Evolutionary conservation across 2,797 vertebrate genomes (phyloP).

Genomic region (Enteromius fasciolatus): DNA sequence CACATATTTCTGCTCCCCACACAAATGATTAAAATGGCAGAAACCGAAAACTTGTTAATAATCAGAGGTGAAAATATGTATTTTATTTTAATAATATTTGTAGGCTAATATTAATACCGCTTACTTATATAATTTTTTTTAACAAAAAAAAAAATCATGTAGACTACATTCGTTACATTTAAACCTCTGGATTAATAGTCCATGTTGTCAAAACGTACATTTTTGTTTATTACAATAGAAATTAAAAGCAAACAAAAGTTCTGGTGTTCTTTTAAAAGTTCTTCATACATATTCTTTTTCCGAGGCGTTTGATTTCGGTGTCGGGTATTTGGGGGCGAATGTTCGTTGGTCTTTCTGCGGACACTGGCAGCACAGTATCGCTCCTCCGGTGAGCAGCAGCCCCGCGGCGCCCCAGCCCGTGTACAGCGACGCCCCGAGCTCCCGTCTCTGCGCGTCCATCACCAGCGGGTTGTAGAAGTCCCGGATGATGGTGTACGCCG

Average conservation of each 20-base stretch:
- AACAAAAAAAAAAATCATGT: not conserved
- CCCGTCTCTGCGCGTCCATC: slow-evolving; percentile 79
- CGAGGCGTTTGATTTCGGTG: slow-evolving; percentile 69
- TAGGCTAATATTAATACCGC: too few species aligned
- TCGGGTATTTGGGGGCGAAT: slow-evolving; percentile 66
- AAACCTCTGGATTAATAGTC: not conserved
- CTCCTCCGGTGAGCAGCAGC: slow-evolving; percentile 83
- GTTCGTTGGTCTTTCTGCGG: slow-evolving; percentile 64
- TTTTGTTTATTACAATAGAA: not conserved
- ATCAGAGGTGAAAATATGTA: not conserved
- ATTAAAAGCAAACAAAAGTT: not conserved
- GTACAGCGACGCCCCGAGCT: slow-evolving; percentile 87
- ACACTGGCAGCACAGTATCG: slow-evolving; percentile 81
- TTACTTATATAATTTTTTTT: too few species aligned
- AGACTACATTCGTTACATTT: not conserved
- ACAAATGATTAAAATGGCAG: not conserved
- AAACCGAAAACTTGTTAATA: not conserved
- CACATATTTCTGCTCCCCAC: not conserved
- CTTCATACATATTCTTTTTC: slow-evolving; percentile 75
- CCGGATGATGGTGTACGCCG: slow-evolving; percentile 76
- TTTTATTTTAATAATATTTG: not conserved
- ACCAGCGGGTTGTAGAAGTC: slow-evolving; percentile 81
- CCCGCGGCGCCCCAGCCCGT: slow-evolving; percentile 87
- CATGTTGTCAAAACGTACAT: not conserved
- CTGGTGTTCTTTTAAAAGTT: not conserved